phyloP scores from a whole-genome alignment of 2,888 invertebrate species.

The Macaria liturata region DNA sequence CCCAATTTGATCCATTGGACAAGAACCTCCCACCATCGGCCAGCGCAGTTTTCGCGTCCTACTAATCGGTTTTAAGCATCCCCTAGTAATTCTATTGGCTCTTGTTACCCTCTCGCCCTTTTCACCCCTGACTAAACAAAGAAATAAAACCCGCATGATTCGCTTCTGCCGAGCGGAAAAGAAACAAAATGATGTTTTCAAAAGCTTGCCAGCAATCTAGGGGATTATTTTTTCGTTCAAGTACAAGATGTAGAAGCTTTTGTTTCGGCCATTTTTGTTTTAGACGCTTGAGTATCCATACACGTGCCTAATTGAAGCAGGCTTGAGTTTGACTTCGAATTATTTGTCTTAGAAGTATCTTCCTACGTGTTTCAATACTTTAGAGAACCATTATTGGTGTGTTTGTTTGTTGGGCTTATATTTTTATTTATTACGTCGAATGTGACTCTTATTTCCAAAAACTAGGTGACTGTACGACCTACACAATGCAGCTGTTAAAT shows the following conservation, averaged over 20 bases:
- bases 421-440: too few relatives aligned
- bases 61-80: conserved; percentile 39
- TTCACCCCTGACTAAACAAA: conserved; percentile 38
- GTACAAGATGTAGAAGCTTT: conserved; percentile 2
- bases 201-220: conserved; percentile 16
- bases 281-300: too few relatives aligned
- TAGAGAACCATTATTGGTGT: too few relatives aligned
- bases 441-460: too few relatives aligned
- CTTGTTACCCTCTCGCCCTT: conserved; percentile 37
- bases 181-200: conserved; percentile 20
- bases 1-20: neutral
- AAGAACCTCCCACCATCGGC: conserved; percentile 8
- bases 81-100: conserved; percentile 37
- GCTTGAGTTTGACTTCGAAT: too few relatives aligned
- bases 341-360: too few relatives aligned
- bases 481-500: too few relatives aligned
- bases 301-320: too few relatives aligned
- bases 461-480: too few relatives aligned
- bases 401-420: too few relatives aligned
- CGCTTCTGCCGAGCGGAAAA: conserved; percentile 28
- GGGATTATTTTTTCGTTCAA: conserved; percentile 15
- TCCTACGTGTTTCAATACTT: too few relatives aligned
- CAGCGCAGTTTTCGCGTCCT: conserved; percentile 29
- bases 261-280: neutral
- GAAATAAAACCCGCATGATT: conserved; percentile 37